Evolutionary conservation across 2,888 invertebrate genomes (phyloP).

Genomic region (Andrena camellia): DNA sequence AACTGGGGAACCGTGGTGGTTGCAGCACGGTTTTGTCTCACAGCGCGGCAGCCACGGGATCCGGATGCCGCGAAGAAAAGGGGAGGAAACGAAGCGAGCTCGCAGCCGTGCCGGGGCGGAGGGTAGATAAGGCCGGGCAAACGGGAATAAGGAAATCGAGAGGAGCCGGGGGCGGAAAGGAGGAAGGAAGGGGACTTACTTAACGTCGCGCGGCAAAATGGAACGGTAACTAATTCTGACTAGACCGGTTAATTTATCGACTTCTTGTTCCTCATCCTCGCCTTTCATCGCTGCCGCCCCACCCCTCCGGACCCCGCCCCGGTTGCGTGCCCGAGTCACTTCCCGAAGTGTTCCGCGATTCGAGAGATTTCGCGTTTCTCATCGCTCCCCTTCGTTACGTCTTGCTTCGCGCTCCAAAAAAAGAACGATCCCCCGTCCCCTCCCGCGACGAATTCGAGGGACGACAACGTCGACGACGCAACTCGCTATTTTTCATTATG

Average conservation of each 20-base stretch:
- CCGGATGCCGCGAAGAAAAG: constrained; percentile 73
- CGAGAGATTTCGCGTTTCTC: constrained; percentile 55
- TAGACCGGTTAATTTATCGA: constrained; percentile 80
- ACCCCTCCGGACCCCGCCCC: too few relatives aligned
- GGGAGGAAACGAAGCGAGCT: constrained; percentile 75
- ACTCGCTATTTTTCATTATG: constrained; percentile 32
- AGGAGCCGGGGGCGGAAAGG: constrained; percentile 54
- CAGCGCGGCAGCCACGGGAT: constrained; percentile 56
- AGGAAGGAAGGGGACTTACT: constrained; percentile 76
- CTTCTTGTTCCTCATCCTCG: constrained; percentile 77
- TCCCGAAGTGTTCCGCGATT: constrained; percentile 51
- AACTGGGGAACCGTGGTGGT: constrained; percentile 69
- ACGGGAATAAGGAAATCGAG: constrained; percentile 65
- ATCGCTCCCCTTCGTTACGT: constrained; percentile 21
- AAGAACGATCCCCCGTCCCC: background rate
- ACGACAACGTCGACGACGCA: constrained; percentile 2
- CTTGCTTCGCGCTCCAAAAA: background rate
- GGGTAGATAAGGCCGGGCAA: constrained; percentile 58
- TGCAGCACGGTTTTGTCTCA: constrained; percentile 67
- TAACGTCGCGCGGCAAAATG: constrained; percentile 81
- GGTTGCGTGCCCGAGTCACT: constrained; percentile 41
- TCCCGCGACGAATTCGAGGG: background rate
- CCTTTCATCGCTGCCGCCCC: constrained; percentile 47
- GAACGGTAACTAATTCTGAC: constrained; percentile 82
- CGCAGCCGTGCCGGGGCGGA: constrained; percentile 40